Percentiles rank a stretch among this genome's conserved stretches.
These are phyloP conservation scores for Ibidorhyncha struthersii DNA, from an alignment of 2,113 vertebrate genomes.

Conservation along the genomic window DNA sequence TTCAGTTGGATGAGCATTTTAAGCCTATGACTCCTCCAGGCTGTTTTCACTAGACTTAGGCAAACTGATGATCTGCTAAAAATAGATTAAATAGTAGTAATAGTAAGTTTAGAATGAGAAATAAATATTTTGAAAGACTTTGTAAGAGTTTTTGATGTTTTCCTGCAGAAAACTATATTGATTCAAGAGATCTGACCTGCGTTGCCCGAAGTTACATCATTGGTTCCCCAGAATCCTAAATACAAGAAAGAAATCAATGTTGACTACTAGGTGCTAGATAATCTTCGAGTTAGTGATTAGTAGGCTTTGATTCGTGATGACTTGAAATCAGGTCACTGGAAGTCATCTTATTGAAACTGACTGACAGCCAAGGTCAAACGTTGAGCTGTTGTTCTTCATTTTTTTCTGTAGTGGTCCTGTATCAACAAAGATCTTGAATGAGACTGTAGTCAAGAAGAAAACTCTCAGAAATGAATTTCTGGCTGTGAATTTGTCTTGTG, in stretches of 20 bases:
- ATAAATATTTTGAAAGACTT: not conserved
- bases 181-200: not conserved
- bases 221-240: not conserved
- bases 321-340: not conserved
- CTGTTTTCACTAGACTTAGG: not conserved
- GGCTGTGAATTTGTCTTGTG: not conserved
- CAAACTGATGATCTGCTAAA: not conserved
- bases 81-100: not conserved
- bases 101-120: not conserved
- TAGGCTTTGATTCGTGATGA: not conserved
- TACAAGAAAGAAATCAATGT: not conserved
- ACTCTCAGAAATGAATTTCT: not conserved
- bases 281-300: not conserved
- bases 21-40: not conserved
- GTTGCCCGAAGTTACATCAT: rapidly evolving
- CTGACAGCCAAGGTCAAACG: not conserved
- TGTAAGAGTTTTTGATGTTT: not conserved
- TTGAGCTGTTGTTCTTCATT: not conserved
- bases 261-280: not conserved
- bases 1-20: not conserved
- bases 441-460: not conserved
- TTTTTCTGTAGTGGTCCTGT: not conserved
- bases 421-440: not conserved
- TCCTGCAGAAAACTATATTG: not conserved
- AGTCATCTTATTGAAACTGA: not conserved